Conservation (phyloP, 1,140 invertebrate species). For the Brachionus plicatilis region DNA sequence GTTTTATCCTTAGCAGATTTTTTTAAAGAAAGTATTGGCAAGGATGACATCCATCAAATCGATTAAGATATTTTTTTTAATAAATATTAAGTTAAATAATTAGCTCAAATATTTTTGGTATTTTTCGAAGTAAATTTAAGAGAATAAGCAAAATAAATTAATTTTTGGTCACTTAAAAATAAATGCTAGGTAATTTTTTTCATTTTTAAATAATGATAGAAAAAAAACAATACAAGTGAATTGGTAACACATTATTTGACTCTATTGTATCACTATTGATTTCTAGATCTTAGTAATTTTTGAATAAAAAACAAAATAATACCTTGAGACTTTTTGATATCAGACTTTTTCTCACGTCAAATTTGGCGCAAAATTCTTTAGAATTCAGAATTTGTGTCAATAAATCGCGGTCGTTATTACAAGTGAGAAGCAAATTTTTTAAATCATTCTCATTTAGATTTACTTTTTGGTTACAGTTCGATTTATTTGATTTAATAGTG, state of each 20-base stretch:
- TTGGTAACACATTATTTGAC: no score
- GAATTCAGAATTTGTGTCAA: conserved; percentile 21
- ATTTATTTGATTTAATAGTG: neutral
- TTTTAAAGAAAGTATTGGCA: no score
- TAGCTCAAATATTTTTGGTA: no score
- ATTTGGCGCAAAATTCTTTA: neutral
- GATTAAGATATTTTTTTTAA: no score
- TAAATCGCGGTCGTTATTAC: neutral
- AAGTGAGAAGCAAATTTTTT: neutral
- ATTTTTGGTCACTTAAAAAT: no score
- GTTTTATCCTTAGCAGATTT: no score
- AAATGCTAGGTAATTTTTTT: neutral
- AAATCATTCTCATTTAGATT: conserved; percentile 23
- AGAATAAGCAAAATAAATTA: no score
- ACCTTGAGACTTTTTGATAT: neutral
- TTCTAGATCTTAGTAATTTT: neutral
- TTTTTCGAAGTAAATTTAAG: no score
- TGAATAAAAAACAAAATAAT: neutral
- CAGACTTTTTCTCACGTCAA: neutral
- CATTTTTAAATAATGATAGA: neutral
- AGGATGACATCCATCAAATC: no score
- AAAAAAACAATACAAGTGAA: neutral
- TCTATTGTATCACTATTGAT: no score
- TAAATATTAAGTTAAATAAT: no score
- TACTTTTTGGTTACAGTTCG: neutral